phyloP scores from a whole-genome alignment of 2,888 invertebrate genomes.

The Heliconius aoede region DNA sequence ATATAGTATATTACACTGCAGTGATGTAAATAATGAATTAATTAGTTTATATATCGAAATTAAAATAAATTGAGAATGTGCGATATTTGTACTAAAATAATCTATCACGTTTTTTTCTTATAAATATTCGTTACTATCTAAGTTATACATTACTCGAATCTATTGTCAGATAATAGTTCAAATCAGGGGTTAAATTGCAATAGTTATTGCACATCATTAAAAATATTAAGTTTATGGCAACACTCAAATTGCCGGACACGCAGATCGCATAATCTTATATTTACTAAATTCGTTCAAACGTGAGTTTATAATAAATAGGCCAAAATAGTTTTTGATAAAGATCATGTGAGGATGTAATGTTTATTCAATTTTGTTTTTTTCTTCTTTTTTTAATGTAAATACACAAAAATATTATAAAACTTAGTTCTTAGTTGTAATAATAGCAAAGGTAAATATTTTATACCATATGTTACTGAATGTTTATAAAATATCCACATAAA shows the following conservation, averaged over 20 bases:
- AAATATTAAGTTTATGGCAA: background rate
- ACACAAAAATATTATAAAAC: background rate
- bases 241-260: background rate
- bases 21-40: slow-evolving; percentile 7
- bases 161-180: slow-evolving; percentile 11
- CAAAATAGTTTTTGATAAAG: background rate
- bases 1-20: background rate
- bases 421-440: background rate
- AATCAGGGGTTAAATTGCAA: slow-evolving; percentile 18
- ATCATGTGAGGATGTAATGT: background rate
- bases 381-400: background rate
- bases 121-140: slow-evolving; percentile 12
- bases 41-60: slow-evolving; percentile 4
- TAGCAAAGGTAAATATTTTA: background rate
- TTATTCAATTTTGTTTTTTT: too few species aligned
- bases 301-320: slow-evolving; percentile 30
- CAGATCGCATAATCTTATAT: slow-evolving; percentile 19
- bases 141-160: slow-evolving; percentile 6
- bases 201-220: slow-evolving; percentile 10
- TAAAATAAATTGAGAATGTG: slow-evolving; percentile 32
- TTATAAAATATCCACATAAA: background rate
- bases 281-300: slow-evolving; percentile 43
- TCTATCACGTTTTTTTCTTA: slow-evolving; percentile 28
- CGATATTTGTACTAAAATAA: slow-evolving; percentile 50
- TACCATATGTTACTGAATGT: background rate